These are phyloP conservation scores for Gryllus longicercus DNA, from an alignment of 2,888 invertebrate species.

Conservation along the genomic window DNA sequence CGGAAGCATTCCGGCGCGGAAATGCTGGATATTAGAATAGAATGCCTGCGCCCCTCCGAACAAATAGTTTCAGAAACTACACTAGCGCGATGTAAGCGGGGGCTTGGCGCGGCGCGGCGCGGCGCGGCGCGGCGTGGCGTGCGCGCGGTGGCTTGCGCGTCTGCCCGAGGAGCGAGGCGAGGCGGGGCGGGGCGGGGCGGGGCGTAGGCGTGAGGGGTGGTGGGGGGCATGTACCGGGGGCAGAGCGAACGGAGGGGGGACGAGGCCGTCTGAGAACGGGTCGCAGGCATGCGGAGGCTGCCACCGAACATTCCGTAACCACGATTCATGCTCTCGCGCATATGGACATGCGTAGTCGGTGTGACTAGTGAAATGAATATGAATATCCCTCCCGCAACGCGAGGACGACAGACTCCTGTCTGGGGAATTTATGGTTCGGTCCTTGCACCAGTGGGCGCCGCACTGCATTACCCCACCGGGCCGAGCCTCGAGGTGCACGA, in stretches of 20 bases:
- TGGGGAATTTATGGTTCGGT: background rate
- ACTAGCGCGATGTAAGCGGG: background rate
- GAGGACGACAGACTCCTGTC: slow-evolving; percentile 1
- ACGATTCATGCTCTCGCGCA: slow-evolving; percentile 17
- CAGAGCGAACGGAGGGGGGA: background rate
- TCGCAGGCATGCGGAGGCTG: background rate
- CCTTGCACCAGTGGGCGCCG: background rate
- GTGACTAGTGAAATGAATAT: slow-evolving; percentile 9
- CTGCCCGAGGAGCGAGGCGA: background rate
- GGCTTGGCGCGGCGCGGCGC: background rate
- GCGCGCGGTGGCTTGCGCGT: background rate
- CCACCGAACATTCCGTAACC: slow-evolving; percentile 17
- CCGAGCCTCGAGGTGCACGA: background rate
- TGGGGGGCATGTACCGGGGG: background rate
- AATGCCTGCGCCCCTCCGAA: background rate
- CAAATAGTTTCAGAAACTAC: slow-evolving; percentile 7
- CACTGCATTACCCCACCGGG: background rate
- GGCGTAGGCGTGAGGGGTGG: background rate
- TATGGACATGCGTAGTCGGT: slow-evolving; percentile 17
- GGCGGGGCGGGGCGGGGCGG: no score
- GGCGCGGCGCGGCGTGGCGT: background rate
- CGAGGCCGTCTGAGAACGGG: background rate
- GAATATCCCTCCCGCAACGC: slow-evolving; percentile 4
- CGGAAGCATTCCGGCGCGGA: background rate
- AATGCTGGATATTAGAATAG: slow-evolving; percentile 2